Evolutionary conservation across 2,113 vertebrate species (phyloP).

Genomic region (Prochilodus magdalenae): DNA sequence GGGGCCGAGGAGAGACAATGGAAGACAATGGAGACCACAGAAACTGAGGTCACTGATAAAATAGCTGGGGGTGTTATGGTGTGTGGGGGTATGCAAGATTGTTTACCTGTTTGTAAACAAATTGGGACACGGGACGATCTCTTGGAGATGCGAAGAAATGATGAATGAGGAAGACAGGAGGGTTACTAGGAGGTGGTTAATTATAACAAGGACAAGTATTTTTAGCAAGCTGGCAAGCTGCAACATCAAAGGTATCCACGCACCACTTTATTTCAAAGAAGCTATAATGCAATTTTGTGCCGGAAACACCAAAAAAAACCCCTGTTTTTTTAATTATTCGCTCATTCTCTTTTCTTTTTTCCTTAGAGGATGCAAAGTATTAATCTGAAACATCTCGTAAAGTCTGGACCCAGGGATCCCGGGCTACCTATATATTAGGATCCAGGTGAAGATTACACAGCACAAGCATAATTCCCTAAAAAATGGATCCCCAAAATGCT

Average conservation of each 20-base stretch:
- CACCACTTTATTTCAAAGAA: constrained; percentile 21
- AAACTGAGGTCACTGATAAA: neutral
- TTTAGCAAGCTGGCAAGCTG: constrained; percentile 9
- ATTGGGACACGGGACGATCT: neutral
- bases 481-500: neutral
- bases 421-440: neutral
- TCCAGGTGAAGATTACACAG: neutral
- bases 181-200: constrained; percentile 13
- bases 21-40: no score
- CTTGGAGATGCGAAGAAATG: neutral
- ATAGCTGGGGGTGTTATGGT: neutral
- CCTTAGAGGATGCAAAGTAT: neutral
- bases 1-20: neutral
- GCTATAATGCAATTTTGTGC: neutral
- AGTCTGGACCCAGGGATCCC: neutral
- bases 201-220: constrained; percentile 39
- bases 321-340: neutral
- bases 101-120: neutral
- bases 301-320: neutral
- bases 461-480: neutral
- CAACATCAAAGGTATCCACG: constrained; percentile 39
- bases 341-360: no score
- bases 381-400: neutral
- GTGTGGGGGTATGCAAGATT: neutral
- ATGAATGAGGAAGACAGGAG: neutral